phyloP scores from a whole-genome alignment of 2,888 invertebrate genomes.

The Hydraecia micacea region DNA sequence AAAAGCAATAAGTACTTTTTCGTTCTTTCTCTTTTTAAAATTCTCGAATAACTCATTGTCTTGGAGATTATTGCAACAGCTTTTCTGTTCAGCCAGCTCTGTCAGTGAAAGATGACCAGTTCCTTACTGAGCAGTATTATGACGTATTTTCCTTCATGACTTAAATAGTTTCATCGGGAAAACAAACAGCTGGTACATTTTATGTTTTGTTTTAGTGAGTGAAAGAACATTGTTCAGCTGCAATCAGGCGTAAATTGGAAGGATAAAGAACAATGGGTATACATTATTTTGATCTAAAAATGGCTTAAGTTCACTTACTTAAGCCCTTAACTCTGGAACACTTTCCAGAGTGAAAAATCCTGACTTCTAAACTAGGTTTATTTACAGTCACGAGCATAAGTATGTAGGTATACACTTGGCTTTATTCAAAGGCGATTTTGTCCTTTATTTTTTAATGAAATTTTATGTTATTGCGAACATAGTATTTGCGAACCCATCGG shows the following conservation, averaged over 20 bases:
- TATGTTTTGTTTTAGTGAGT: conserved; percentile 4
- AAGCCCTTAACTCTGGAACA: no score
- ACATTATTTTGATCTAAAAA: no score
- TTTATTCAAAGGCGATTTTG: no score
- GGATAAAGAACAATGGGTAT: not conserved
- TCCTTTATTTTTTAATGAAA: no score
- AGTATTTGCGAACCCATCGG: no score
- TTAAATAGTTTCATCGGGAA: conserved; percentile 19
- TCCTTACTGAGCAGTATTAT: conserved; percentile 42
- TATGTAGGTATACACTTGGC: no score
- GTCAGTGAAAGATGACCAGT: conserved; percentile 38
- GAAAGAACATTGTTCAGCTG: not conserved
- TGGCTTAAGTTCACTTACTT: no score
- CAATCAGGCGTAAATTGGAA: not conserved
- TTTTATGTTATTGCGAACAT: no score
- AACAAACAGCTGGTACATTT: not conserved
- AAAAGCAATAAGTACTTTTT: not conserved
- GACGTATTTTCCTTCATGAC: conserved; percentile 44
- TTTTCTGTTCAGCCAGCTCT: conserved; percentile 1
- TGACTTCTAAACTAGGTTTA: no score
- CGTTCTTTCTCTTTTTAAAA: not conserved
- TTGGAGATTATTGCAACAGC: conserved; percentile 14
- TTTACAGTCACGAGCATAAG: no score
- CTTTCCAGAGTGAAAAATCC: no score
- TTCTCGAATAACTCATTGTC: conserved; percentile 16